Conservation (phyloP, 2,797 vertebrate species). For the Heliangelus exortis region DNA sequence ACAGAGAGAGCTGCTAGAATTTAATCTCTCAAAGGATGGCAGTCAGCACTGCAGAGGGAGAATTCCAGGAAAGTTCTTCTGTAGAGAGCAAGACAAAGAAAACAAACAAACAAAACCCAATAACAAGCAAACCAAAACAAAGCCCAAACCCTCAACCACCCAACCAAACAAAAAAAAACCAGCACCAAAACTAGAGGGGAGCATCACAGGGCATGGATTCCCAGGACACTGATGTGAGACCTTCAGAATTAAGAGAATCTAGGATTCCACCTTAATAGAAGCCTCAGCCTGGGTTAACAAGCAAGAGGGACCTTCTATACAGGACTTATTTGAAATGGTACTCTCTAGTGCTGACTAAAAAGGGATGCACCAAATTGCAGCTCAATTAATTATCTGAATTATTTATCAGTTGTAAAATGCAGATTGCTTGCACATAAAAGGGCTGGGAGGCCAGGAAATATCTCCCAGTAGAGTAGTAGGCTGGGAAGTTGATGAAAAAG, state of each 20-base stretch:
- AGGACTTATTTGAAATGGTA: not conserved
- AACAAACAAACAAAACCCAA: not conserved
- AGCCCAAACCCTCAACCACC: too few relatives aligned
- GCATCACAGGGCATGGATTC: not conserved
- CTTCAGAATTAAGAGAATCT: not conserved
- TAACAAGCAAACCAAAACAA: too few relatives aligned
- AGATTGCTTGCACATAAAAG: slow-evolving; percentile 64
- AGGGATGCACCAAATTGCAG: slow-evolving; percentile 50
- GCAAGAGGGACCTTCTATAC: not conserved
- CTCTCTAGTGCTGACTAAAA: slow-evolving; percentile 52
- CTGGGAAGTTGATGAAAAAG: slow-evolving; percentile 39
- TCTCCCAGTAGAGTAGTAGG: slow-evolving; percentile 61
- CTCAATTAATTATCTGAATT: slow-evolving; percentile 73
- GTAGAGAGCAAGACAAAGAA: not conserved
- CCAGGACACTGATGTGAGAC: not conserved
- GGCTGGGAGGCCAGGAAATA: slow-evolving; percentile 60
- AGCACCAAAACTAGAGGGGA: not conserved
- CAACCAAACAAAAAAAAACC: too few relatives aligned
- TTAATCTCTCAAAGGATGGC: not conserved
- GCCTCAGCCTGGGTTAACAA: slow-evolving; percentile 12
- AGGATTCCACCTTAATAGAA: not conserved
- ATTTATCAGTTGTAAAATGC: slow-evolving; percentile 72
- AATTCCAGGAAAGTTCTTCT: not conserved
- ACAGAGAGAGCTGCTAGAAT: not conserved
- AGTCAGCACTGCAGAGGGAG: not conserved